These are phyloP conservation scores for Nanorana parkeri DNA, from an alignment of 2,113 vertebrate species.

Conservation along the genomic window DNA sequence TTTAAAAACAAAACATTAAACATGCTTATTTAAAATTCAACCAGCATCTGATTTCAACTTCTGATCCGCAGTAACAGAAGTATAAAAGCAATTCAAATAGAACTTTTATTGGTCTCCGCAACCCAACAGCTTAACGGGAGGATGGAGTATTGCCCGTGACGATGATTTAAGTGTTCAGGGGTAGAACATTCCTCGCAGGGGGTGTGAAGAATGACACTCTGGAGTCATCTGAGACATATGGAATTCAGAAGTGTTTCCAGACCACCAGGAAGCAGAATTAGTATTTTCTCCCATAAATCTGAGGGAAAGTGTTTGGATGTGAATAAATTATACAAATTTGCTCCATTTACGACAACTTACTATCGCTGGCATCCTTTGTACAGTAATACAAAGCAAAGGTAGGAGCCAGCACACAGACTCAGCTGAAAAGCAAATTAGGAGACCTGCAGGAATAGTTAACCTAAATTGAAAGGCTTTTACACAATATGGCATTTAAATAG, in stretches of 20 bases:
- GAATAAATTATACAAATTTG: neutral
- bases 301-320: neutral
- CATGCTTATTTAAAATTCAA: constrained; percentile 19
- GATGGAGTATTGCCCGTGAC: neutral
- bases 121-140: constrained; percentile 15
- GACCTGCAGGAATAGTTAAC: constrained; percentile 1
- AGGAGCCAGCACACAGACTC: constrained; percentile 14
- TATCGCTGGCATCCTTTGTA: constrained; percentile 4
- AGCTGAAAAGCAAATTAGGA: constrained; percentile 14
- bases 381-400: constrained; percentile 23
- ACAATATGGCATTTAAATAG: too few species aligned
- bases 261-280: constrained; percentile 21
- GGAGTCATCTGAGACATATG: constrained; percentile 16
- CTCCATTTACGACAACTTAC: neutral
- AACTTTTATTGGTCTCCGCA: constrained; percentile 8
- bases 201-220: constrained; percentile 26
- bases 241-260: neutral
- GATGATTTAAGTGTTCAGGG: constrained; percentile 22
- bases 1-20: too few species aligned
- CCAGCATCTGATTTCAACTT: neutral
- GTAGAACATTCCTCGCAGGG: constrained; percentile 3
- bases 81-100: constrained; percentile 23
- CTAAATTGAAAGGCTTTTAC: neutral
- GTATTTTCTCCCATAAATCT: constrained; percentile 22
- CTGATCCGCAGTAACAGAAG: constrained; percentile 23